These are phyloP conservation scores for Catajapyx aquilonaris DNA, from an alignment of 1,140 invertebrate species.

Conservation along the genomic window DNA sequence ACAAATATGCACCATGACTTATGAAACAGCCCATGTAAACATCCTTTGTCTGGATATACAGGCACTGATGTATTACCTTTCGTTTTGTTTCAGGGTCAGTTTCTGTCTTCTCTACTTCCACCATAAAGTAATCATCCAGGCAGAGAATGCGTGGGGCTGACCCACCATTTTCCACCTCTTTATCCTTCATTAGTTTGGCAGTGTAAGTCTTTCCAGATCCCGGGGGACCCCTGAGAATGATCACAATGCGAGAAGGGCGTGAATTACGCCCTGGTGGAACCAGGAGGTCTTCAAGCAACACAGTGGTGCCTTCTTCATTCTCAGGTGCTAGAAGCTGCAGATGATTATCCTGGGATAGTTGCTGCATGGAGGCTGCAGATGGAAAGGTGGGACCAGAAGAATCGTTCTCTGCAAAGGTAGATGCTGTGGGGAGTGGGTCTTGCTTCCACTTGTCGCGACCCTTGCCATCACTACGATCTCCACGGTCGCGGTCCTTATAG, in stretches of 20 bases:
- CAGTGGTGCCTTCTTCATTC: constrained; percentile 18
- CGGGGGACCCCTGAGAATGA: constrained; percentile 73
- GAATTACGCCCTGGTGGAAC: constrained; percentile 43
- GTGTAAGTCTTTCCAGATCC: constrained; percentile 76
- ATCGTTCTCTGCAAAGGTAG: neutral
- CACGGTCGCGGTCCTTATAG: no score
- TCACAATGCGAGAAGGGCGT: constrained; percentile 60
- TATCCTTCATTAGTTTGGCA: constrained; percentile 37
- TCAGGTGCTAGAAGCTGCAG: no score
- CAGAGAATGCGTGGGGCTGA: constrained; percentile 71
- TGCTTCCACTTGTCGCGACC: neutral
- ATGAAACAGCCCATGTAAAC: no score
- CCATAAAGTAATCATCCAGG: constrained; percentile 89
- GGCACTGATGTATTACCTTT: constrained; percentile 26
- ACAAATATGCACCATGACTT: no score
- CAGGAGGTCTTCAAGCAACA: constrained; percentile 62
- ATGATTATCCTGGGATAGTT: constrained; percentile 14
- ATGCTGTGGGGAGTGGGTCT: neutral
- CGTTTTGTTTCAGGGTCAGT: constrained; percentile 57
- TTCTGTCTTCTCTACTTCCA: constrained; percentile 62
- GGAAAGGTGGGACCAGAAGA: neutral
- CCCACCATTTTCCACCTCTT: constrained; percentile 49
- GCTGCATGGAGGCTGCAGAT: constrained; percentile 7
- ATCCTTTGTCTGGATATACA: no score
- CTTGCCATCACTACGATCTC: neutral